Evolutionary conservation across 2,888 invertebrate genomes (phyloP), one percentile per base, ranked within the genome.

Genomic region (Priocnemis perturbator): DNA sequence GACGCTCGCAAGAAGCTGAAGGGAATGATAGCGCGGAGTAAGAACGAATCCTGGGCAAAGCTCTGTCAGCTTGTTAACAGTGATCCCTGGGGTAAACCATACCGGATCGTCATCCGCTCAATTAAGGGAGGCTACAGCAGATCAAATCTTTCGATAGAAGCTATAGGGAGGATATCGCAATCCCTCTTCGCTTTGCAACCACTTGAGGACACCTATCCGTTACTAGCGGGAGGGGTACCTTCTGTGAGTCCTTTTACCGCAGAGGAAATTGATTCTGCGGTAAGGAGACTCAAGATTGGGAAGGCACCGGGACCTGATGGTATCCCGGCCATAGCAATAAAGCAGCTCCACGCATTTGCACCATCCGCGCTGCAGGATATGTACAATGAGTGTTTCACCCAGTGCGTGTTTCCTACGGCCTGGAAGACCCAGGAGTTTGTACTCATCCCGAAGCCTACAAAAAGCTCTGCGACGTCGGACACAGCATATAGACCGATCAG

Each of bases 261-360:
- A n/a, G 70, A 67, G 19, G 70, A 78, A 61, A 44, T 78, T 14
- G 14, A 59, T n/a, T 30, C 21, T 45, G 77, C 81, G 1, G 50
- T 56, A 5, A 59, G 15, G 2, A 65, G 52, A 7, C 60, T 75
- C 0, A 74, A 72, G 7, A 71, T 67, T n/a, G 59, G 19, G 2
- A 81, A 81, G 30, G 74, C 79, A 0, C 76, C 78, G 11, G 76
- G 76, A 0, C 15, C 72, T 55, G 78, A 79, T 30, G 69, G 67
- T 4, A 77, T 81, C 21, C 76, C 76, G 0, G 76, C 71, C 19
- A 30, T 64, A 0, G 69, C 69, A 0, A 20, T 74, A 0, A 73
- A 74, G 37, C 5, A 55, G 30, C 26, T 62, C 2, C 60, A 71
- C 44, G 44, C 17, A 11, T 0, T 14, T 7, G 7, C 14, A 0